These are phyloP conservation scores for Dasyurus viverrinus DNA, from an alignment of 2,113 vertebrate species.

Conservation along the genomic window DNA sequence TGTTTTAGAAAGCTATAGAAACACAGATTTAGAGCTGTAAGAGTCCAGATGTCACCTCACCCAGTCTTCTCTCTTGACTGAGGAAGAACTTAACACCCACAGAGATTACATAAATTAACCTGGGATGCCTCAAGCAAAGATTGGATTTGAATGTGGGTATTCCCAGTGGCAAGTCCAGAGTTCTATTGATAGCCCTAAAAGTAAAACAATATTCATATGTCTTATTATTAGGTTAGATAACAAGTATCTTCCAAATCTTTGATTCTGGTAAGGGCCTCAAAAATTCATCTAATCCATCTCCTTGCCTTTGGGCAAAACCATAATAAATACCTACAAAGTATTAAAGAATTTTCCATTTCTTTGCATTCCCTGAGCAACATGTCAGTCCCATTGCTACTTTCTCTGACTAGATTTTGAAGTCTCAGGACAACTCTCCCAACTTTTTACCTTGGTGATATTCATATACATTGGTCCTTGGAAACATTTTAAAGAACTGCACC, in stretches of 20 bases:
- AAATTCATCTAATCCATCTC: neutral
- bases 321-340: neutral
- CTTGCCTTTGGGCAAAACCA: neutral
- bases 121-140: neutral
- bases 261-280: neutral
- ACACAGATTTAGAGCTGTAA: neutral
- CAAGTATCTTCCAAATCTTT: neutral
- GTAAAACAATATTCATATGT: neutral
- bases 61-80: neutral
- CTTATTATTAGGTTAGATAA: neutral
- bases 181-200: neutral
- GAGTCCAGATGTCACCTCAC: neutral
- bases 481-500: neutral
- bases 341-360: neutral
- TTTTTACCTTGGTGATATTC: neutral
- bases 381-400: neutral
- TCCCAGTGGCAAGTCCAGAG: neutral
- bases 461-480: neutral
- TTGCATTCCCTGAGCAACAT: neutral
- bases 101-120: neutral
- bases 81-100: neutral
- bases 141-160: neutral
- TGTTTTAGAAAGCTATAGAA: neutral
- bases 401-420: neutral
- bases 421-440: neutral